Percentiles rank a stretch among this genome's conserved stretches.
Evolutionary conservation across 2,797 vertebrate species (phyloP).

Genomic region (Spheniscus humboldti): DNA sequence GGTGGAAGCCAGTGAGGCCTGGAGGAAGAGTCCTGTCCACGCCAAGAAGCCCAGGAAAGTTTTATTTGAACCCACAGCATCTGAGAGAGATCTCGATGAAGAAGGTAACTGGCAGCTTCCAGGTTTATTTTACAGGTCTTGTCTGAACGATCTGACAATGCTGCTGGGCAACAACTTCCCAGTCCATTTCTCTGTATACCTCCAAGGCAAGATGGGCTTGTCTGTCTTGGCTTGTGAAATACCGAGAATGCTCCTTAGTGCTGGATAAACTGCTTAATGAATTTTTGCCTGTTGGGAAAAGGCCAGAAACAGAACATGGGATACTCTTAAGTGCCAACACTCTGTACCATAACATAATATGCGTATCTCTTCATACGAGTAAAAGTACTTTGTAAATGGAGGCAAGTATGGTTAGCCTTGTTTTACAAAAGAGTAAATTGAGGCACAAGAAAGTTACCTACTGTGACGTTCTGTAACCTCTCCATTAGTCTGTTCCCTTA

Average conservation of each 20-base stretch:
- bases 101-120: slow-evolving; percentile 54
- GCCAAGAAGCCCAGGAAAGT: slow-evolving; percentile 54
- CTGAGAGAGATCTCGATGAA: not conserved
- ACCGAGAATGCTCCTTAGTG: not conserved
- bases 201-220: not conserved
- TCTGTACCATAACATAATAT: not conserved
- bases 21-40: not conserved
- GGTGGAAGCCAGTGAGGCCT: not conserved
- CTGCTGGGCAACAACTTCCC: not conserved
- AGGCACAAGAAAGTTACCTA: not conserved
- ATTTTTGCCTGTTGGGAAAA: not conserved
- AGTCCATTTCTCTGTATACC: not conserved
- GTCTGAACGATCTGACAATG: not conserved
- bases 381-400: not conserved
- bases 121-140: not conserved
- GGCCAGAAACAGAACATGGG: not conserved
- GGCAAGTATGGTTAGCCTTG: not conserved
- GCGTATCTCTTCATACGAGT: not conserved
- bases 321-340: not conserved
- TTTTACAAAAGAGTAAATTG: not conserved
- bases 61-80: slow-evolving; percentile 57
- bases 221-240: not conserved
- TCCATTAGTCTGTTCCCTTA: not conserved
- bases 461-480: not conserved
- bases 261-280: not conserved